Percentiles rank a stretch among this genome's conserved stretches.
These are phyloP conservation scores for Triplophysa dalaica DNA, from an alignment of 2,113 vertebrate species.

Conservation along the genomic window DNA sequence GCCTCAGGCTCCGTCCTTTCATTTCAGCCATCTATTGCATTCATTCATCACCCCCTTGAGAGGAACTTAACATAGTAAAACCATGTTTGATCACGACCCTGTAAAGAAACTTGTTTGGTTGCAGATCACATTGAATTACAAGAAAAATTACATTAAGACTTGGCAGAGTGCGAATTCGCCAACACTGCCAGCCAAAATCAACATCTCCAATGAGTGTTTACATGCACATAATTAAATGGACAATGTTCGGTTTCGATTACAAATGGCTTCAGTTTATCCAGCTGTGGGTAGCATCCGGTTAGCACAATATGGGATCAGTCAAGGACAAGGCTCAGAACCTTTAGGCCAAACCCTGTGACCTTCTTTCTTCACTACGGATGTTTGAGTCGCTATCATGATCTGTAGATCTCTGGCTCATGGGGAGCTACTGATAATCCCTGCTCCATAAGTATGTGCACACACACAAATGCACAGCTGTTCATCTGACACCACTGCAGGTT, in stretches of 20 bases:
- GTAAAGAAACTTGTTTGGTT: neutral
- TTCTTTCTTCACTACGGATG: constrained; percentile 6
- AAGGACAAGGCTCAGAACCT: neutral
- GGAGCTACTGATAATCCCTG: constrained; percentile 17
- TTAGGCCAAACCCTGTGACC: neutral
- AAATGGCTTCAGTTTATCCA: constrained; percentile 7
- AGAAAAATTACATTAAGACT: neutral
- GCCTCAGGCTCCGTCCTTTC: neutral
- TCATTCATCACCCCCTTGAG: neutral
- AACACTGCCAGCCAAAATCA: neutral
- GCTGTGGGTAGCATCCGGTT: neutral
- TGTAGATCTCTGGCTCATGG: constrained; percentile 14
- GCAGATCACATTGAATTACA: neutral
- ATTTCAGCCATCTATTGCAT: neutral
- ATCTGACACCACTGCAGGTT: constrained; percentile 22
- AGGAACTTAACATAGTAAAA: neutral
- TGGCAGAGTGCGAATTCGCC: no score
- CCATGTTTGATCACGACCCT: neutral
- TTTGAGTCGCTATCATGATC: neutral
- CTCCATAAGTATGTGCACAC: neutral
- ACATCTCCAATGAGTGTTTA: neutral
- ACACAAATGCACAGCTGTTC: constrained; percentile 29
- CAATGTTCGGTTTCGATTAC: neutral
- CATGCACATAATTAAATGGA: neutral
- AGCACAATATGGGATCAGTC: neutral